Evolutionary conservation across 2,888 invertebrate genomes (phyloP).

Genomic region (Heliconius hortense): DNA sequence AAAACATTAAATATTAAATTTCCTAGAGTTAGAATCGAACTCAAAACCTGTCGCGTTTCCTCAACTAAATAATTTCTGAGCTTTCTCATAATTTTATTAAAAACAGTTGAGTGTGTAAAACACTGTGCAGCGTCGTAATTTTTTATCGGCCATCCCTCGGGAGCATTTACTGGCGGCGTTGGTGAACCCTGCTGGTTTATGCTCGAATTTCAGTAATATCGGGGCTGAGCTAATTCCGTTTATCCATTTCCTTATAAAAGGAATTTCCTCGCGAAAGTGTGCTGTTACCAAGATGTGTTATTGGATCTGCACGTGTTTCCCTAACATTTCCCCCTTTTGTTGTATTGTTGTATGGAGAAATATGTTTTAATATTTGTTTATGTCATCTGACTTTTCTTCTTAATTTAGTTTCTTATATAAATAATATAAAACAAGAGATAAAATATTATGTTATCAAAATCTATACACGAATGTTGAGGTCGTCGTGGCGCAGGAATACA

Average conservation of each 20-base stretch:
- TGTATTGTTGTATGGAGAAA: neutral
- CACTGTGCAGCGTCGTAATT: slow-evolving; percentile 52
- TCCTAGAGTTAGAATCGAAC: neutral
- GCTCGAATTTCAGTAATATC: slow-evolving; percentile 37
- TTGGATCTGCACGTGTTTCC: slow-evolving; percentile 7
- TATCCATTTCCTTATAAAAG: slow-evolving; percentile 33
- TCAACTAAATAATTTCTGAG: neutral
- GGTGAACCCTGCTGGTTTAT: slow-evolving; percentile 38
- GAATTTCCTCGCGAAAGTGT: slow-evolving; percentile 19
- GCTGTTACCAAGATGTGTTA: slow-evolving; percentile 23
- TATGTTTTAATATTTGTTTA: neutral
- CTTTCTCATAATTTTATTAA: neutral
- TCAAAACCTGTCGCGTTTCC: neutral
- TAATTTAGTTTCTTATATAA: neutral
- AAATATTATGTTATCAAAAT: too few relatives aligned
- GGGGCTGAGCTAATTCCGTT: slow-evolving; percentile 36
- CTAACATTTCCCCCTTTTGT: neutral
- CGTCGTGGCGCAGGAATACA: too few relatives aligned
- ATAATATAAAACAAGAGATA: too few relatives aligned
- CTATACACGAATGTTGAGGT: too few relatives aligned
- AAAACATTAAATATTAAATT: neutral
- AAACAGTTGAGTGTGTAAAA: slow-evolving; percentile 41
- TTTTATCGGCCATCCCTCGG: slow-evolving; percentile 58
- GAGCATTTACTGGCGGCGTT: slow-evolving; percentile 51
- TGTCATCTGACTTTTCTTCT: neutral